A percentile compares a stretch with the other conserved stretches of the same genome.
phyloP scores from a whole-genome alignment of 2,888 invertebrate species.

The Nematopogon swammerdamellus region DNA sequence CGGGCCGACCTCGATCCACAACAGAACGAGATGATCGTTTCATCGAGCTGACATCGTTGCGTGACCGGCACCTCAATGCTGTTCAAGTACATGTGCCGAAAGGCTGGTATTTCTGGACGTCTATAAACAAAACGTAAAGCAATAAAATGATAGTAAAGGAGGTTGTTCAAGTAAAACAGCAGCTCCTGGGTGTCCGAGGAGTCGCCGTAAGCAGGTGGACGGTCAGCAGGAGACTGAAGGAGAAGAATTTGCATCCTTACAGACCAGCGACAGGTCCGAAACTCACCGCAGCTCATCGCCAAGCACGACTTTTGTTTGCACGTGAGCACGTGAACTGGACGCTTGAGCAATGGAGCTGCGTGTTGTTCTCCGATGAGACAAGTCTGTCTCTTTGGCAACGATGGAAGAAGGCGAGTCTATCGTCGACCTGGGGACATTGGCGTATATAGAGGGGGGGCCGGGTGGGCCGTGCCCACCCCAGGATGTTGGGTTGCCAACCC shows the following conservation, averaged over 20 bases:
- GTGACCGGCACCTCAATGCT: conserved; percentile 12
- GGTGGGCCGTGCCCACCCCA: no score
- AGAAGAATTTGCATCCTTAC: no score
- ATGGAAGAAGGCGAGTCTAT: conserved; percentile 7
- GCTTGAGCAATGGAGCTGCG: conserved; percentile 4
- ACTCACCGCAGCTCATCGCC: conserved; percentile 6
- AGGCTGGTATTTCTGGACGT: no score
- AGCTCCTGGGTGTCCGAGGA: conserved; percentile 7
- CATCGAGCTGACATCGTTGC: conserved; percentile 6
- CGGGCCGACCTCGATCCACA: conserved; percentile 9
- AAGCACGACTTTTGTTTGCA: background rate
- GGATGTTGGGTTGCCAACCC: no score
- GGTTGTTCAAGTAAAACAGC: conserved; percentile 1
- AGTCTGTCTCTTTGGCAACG: conserved; percentile 6
- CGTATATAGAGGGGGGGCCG: no score
- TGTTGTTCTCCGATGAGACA: conserved; percentile 6
- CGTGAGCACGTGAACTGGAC: conserved; percentile 3
- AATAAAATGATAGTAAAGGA: no score
- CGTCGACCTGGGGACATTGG: conserved; percentile 5
- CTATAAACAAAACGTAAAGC: no score
- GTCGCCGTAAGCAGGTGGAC: conserved; percentile 13
- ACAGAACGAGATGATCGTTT: conserved; percentile 11
- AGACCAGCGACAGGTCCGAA: conserved; percentile 11
- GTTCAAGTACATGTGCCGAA: conserved; percentile 9
- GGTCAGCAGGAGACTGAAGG: conserved; percentile 8